A percentile compares a stretch with the other conserved stretches of the same genome.
These are phyloP conservation scores for Siphamia tubifer DNA, from an alignment of 2,113 vertebrate genomes.

Conservation along the genomic window DNA sequence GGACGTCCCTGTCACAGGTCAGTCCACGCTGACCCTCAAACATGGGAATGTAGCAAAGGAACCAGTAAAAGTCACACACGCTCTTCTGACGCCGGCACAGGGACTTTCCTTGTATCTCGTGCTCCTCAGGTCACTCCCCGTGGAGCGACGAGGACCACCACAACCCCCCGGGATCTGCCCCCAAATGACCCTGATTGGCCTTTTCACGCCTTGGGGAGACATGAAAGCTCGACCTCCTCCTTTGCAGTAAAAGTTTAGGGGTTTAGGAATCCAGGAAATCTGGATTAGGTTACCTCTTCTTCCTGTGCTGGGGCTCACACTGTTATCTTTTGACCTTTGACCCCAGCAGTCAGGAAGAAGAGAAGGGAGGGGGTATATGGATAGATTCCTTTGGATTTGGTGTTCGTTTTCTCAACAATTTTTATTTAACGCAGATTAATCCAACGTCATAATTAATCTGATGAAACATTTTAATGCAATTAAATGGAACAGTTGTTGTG, in stretches of 20 bases:
- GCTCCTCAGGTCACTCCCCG: constrained; percentile 15
- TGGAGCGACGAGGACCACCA: constrained; percentile 34
- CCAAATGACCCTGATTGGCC: constrained; percentile 29
- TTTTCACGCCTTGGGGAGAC: constrained; percentile 61
- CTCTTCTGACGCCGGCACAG: constrained; percentile 18
- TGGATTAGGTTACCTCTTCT: constrained; percentile 61
- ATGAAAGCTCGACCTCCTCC: constrained; percentile 62
- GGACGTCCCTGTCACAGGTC: constrained; percentile 31
- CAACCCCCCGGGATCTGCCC: not conserved
- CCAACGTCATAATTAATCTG: too few relatives aligned
- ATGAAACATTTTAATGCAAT: too few relatives aligned
- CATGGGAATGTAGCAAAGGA: constrained; percentile 29
- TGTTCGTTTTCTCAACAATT: too few relatives aligned
- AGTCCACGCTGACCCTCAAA: not conserved
- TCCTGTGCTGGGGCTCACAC: constrained; percentile 44
- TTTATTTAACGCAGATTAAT: too few relatives aligned
- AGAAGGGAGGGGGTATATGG: not conserved
- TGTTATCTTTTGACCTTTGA: constrained; percentile 65
- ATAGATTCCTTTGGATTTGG: too few relatives aligned
- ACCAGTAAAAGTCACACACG: constrained; percentile 41
- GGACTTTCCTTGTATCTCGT: constrained; percentile 23
- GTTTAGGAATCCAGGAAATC: constrained; percentile 59
- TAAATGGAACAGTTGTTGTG: too few relatives aligned
- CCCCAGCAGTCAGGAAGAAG: constrained; percentile 34
- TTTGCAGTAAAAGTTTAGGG: constrained; percentile 56